Percentiles rank a stretch among this genome's conserved stretches.
These are phyloP conservation scores for Eudorcas thomsonii DNA, from an alignment of 2,113 vertebrate species.

Conservation along the genomic window DNA sequence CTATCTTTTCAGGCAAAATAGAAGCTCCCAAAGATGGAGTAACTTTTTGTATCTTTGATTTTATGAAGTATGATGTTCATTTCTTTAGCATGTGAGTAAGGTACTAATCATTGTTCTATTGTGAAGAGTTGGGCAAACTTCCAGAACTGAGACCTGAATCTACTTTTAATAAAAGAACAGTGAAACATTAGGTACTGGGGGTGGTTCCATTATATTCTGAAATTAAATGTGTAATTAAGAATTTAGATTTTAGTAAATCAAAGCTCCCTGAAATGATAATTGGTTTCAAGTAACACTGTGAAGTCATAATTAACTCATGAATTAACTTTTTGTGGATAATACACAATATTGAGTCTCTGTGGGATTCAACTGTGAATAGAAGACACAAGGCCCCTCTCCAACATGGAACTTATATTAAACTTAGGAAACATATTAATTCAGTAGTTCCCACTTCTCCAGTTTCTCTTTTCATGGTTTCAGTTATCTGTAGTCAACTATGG, in stretches of 20 bases:
- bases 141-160: neutral
- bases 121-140: constrained; percentile 10
- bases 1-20: neutral
- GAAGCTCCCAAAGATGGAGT: neutral
- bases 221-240: neutral
- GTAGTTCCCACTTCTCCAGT: neutral
- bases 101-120: constrained; percentile 43
- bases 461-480: neutral
- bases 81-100: constrained; percentile 31
- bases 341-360: neutral
- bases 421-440: neutral
- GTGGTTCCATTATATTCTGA: neutral
- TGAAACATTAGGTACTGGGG: neutral
- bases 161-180: constrained; percentile 31
- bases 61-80: constrained; percentile 1
- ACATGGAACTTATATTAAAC: neutral
- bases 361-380: neutral
- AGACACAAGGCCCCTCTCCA: neutral
- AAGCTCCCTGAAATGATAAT: neutral
- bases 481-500: neutral
- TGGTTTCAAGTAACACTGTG: neutral
- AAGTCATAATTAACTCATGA: neutral
- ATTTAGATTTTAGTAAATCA: neutral
- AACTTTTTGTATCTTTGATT: neutral
- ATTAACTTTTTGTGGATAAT: neutral